Conservation (phyloP, 2,113 vertebrate genomes). For the Notarius lentiginosus region DNA sequence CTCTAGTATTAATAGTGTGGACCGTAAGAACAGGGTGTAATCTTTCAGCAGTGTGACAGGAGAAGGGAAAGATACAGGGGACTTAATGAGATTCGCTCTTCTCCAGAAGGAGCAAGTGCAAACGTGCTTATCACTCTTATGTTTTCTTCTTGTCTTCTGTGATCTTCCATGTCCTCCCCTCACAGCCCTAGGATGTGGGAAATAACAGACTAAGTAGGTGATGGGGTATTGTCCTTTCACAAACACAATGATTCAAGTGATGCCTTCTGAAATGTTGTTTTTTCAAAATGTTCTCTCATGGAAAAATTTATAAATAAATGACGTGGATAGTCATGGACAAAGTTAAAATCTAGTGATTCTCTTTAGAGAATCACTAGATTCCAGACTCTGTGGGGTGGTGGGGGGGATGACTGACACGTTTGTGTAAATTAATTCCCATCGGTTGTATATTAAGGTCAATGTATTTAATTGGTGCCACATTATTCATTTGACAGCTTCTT, state of each 20-base stretch:
- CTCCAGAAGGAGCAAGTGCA: not conserved
- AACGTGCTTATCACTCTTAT: not conserved
- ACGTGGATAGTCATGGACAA: not conserved
- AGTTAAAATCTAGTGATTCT: not conserved
- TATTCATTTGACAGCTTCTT: not conserved
- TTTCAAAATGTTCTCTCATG: not conserved
- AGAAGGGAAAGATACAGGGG: not conserved
- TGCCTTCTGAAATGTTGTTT: not conserved
- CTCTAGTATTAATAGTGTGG: not conserved
- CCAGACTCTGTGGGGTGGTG: not conserved
- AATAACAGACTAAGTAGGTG: not conserved
- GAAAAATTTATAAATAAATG: not conserved
- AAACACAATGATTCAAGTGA: not conserved
- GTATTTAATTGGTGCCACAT: constrained; percentile 10
- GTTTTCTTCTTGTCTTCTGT: not conserved
- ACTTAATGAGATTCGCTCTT: constrained; percentile 37
- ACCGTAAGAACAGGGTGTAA: constrained; percentile 10
- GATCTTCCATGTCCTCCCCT: not conserved
- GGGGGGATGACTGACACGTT: not conserved
- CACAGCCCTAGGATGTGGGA: not conserved
- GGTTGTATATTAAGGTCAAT: not conserved
- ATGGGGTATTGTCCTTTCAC: not conserved
- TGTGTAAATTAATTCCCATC: not conserved
- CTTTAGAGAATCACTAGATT: no score
- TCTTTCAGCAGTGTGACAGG: not conserved